Evolutionary conservation across 2,113 vertebrate genomes (phyloP).

Genomic region (Oreocharis arfaki): DNA sequence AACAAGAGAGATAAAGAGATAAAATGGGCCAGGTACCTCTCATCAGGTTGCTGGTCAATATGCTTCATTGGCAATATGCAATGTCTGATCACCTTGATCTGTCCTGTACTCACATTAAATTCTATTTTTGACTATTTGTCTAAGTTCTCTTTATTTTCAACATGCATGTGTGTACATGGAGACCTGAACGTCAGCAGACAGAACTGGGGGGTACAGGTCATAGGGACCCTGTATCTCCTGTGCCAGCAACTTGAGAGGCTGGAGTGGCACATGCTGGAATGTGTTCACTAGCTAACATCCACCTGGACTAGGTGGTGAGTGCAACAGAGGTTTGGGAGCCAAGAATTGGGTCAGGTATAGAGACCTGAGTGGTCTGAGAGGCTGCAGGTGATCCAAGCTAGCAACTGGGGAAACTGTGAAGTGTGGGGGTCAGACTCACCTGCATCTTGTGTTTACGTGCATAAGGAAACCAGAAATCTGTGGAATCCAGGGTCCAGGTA

Average conservation of each 20-base stretch:
- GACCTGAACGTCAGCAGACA: neutral
- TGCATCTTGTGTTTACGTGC: neutral
- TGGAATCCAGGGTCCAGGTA: neutral
- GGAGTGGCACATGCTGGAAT: neutral
- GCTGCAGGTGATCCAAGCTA: neutral
- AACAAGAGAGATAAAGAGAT: neutral
- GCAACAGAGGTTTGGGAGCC: neutral
- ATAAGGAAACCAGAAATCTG: neutral
- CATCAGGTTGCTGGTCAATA: neutral
- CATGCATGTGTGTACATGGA: fast-evolving
- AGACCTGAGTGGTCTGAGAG: neutral
- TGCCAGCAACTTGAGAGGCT: neutral
- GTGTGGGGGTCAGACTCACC: fast-evolving
- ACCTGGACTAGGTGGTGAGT: neutral
- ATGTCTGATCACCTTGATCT: neutral
- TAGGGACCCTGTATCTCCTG: fast-evolving
- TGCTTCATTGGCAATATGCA: fast-evolving
- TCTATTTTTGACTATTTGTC: neutral
- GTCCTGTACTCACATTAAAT: neutral
- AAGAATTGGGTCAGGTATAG: neutral
- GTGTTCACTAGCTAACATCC: neutral
- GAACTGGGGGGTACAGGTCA: neutral
- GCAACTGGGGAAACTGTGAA: neutral
- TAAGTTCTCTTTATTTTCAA: neutral
- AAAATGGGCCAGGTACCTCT: neutral